Evolutionary conservation across 2,113 vertebrate species (phyloP).

Genomic region (Notarius lentiginosus): DNA sequence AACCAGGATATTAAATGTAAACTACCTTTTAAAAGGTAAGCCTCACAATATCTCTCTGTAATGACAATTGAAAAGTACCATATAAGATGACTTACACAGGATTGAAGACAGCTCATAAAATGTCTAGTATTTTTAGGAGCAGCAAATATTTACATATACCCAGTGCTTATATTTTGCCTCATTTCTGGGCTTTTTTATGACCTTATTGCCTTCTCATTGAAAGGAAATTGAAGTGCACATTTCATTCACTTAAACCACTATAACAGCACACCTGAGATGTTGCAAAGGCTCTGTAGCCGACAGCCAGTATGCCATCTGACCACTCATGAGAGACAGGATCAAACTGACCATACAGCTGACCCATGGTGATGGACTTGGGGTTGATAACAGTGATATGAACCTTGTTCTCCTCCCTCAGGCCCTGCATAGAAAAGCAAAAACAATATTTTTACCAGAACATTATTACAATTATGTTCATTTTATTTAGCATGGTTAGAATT

Average conservation of each 20-base stretch:
- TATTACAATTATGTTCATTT: not conserved
- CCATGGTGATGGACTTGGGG: constrained; percentile 90
- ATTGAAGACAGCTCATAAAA: not conserved
- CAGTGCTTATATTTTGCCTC: not conserved
- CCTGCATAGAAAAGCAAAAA: constrained; percentile 63
- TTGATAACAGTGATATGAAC: constrained; percentile 90
- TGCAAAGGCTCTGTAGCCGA: constrained; percentile 85
- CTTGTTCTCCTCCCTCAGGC: constrained; percentile 86
- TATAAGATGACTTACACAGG: not conserved
- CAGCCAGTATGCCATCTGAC: constrained; percentile 87
- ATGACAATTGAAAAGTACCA: not conserved
- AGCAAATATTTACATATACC: too few relatives aligned
- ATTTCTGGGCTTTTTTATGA: not conserved
- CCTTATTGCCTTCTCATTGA: not conserved
- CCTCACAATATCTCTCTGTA: not conserved
- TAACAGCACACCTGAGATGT: constrained; percentile 71
- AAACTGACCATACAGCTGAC: constrained; percentile 88
- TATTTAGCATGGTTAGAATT: not conserved
- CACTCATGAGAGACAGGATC: constrained; percentile 88
- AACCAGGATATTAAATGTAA: not conserved
- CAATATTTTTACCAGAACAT: not conserved
- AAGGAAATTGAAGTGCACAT: too few relatives aligned
- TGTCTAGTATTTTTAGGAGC: not conserved
- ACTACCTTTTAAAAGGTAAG: not conserved
- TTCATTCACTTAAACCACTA: not conserved